Evolutionary conservation across 2,113 vertebrate genomes (phyloP).

Genomic region (Pagrus major): DNA sequence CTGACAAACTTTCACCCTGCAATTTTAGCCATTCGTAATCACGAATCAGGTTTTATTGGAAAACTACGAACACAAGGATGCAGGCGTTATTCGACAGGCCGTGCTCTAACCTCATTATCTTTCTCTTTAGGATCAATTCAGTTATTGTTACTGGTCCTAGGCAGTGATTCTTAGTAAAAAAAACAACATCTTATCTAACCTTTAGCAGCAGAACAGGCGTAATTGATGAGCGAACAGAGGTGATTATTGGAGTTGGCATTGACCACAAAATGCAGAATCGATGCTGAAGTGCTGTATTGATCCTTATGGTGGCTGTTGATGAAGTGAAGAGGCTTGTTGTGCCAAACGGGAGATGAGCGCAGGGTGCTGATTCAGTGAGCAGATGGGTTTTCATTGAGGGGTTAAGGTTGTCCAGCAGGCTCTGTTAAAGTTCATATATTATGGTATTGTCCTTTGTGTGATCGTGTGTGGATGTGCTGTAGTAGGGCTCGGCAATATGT

Average conservation of each 20-base stretch:
- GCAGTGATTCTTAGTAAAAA: slow-evolving; percentile 1
- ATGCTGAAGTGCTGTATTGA: slow-evolving; percentile 74
- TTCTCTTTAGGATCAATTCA: not conserved
- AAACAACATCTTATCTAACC: slow-evolving; percentile 55
- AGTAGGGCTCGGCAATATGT: no score
- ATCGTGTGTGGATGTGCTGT: not conserved
- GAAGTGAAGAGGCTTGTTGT: slow-evolving; percentile 62
- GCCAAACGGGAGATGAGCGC: slow-evolving; percentile 29
- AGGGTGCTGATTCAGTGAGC: slow-evolving; percentile 37
- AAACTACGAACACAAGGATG: not conserved
- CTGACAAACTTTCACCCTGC: not conserved
- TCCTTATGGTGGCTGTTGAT: slow-evolving; percentile 66
- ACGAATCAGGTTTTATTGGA: not conserved
- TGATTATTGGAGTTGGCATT: slow-evolving; percentile 71
- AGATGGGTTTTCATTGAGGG: slow-evolving; percentile 36
- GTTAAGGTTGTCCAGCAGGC: not conserved
- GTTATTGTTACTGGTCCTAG: slow-evolving; percentile 14
- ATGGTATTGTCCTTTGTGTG: slow-evolving; percentile 10
- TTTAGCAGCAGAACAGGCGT: slow-evolving; percentile 35
- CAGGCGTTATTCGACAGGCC: not conserved
- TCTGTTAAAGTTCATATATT: slow-evolving; percentile 42
- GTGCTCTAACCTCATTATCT: slow-evolving; percentile 17
- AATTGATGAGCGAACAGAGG: slow-evolving; percentile 60
- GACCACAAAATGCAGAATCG: slow-evolving; percentile 60
- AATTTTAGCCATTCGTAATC: not conserved